A percentile compares a stretch with the other conserved stretches of the same genome.
Conservation (phyloP, 2,113 vertebrate genomes). For the Nannospalax galili region DNA sequence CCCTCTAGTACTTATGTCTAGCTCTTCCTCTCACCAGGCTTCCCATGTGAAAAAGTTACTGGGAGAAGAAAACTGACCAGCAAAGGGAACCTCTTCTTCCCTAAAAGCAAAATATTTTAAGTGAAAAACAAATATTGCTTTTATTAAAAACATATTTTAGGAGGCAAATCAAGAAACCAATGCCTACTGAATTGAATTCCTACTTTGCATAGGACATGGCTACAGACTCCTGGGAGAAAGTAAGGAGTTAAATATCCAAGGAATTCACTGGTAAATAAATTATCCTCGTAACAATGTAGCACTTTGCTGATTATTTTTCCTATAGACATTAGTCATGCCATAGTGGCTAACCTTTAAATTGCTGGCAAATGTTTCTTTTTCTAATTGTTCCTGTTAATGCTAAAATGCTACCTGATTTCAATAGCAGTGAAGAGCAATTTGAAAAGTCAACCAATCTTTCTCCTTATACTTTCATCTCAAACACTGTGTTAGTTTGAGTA, state of each 20-base stretch:
- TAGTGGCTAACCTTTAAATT: slow-evolving; percentile 65
- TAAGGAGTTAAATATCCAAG: slow-evolving; percentile 36
- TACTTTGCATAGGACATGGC: neutral
- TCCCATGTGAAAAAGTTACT: neutral
- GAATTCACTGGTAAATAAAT: slow-evolving; percentile 42
- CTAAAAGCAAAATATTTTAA: neutral
- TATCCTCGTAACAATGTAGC: slow-evolving; percentile 33
- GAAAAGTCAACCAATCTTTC: slow-evolving; percentile 46
- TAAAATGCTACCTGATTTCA: slow-evolving; percentile 71
- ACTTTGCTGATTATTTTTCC: slow-evolving; percentile 64
- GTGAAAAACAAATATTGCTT: neutral
- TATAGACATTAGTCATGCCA: slow-evolving; percentile 62
- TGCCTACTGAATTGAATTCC: neutral
- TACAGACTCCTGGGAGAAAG: slow-evolving; percentile 2
- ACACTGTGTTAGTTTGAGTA: slow-evolving; percentile 63
- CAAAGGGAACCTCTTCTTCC: neutral
- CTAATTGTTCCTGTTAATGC: slow-evolving; percentile 70
- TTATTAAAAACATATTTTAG: slow-evolving; percentile 7
- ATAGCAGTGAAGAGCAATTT: slow-evolving; percentile 67
- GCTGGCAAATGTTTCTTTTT: slow-evolving; percentile 67
- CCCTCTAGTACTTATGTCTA: fast-evolving
- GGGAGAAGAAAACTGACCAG: neutral
- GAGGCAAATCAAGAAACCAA: slow-evolving; percentile 2
- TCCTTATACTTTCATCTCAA: slow-evolving; percentile 57
- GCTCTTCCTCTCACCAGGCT: neutral